phyloP scores from a whole-genome alignment of 2,797 vertebrate genomes.

The Cuculus canorus region DNA sequence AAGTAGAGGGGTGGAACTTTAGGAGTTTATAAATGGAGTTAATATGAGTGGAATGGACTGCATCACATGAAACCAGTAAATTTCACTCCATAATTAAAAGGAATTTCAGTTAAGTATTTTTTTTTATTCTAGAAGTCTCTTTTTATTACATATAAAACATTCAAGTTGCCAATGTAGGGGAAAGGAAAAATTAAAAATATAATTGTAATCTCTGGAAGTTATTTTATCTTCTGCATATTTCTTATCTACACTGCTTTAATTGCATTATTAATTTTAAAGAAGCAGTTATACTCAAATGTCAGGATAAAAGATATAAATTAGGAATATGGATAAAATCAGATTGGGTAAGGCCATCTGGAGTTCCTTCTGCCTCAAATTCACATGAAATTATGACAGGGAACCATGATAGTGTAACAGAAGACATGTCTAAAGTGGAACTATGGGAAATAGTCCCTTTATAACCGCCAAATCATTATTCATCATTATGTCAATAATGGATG shows the following conservation, averaged over 20 bases:
- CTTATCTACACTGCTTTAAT: neutral
- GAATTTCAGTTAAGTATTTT: neutral
- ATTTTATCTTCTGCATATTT: neutral
- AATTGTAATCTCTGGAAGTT: neutral
- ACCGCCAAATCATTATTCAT: neutral
- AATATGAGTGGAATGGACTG: neutral
- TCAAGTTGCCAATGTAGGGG: neutral
- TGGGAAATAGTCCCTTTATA: neutral
- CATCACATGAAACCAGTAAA: neutral
- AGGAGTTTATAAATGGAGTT: neutral
- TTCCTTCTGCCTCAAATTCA: constrained; percentile 42
- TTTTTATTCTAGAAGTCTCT: neutral
- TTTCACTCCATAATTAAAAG: neutral
- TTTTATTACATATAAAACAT: neutral
- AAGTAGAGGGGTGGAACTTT: neutral
- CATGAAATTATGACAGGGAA: neutral
- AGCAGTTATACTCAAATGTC: constrained; percentile 18
- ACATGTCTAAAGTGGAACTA: neutral
- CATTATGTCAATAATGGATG: neutral
- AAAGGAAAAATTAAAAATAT: neutral
- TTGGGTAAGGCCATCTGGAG: constrained; percentile 30
- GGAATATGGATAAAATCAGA: constrained; percentile 26
- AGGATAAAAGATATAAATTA: constrained; percentile 8
- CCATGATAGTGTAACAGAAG: neutral
- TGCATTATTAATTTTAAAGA: constrained; percentile 38